Evolutionary conservation across 2,797 vertebrate species (phyloP).

Genomic region (Microctenopoma steveboyesi): DNA sequence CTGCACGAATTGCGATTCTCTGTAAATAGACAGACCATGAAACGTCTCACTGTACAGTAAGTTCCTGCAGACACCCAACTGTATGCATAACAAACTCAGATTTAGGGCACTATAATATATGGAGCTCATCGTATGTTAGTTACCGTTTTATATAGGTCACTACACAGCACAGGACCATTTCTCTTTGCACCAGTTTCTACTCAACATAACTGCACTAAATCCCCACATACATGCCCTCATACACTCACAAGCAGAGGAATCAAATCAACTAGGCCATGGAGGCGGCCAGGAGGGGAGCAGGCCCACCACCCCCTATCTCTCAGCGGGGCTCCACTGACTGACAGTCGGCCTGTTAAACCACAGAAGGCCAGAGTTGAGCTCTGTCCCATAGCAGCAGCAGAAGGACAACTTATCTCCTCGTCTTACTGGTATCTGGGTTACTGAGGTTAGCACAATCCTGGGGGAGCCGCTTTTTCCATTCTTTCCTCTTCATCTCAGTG

Average conservation of each 20-base stretch:
- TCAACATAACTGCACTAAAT: constrained; percentile 43
- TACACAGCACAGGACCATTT: background rate
- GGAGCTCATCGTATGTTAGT: background rate
- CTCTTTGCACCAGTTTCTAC: constrained; percentile 41
- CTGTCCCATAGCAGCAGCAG: constrained; percentile 48
- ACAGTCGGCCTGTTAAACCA: constrained; percentile 53
- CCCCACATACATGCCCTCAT: constrained; percentile 25
- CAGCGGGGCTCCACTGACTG: constrained; percentile 59
- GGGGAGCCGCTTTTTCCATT: constrained; percentile 33
- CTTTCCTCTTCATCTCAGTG: constrained; percentile 14
- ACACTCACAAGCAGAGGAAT: constrained; percentile 38
- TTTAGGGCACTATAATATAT: background rate
- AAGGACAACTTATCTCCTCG: constrained; percentile 51
- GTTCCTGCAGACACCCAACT: background rate
- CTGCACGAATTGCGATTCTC: too few species aligned
- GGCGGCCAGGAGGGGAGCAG: constrained; percentile 39
- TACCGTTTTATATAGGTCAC: constrained; percentile 11
- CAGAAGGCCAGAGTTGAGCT: constrained; percentile 53
- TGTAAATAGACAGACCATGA: background rate
- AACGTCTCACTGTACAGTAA: background rate
- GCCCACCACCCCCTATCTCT: constrained; percentile 42
- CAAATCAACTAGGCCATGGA: constrained; percentile 68
- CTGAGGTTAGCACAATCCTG: constrained; percentile 55
- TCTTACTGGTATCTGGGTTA: constrained; percentile 71
- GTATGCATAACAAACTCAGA: background rate